Conservation (phyloP, 2,797 vertebrate genomes). For the Cyprinodon diabolis region DNA sequence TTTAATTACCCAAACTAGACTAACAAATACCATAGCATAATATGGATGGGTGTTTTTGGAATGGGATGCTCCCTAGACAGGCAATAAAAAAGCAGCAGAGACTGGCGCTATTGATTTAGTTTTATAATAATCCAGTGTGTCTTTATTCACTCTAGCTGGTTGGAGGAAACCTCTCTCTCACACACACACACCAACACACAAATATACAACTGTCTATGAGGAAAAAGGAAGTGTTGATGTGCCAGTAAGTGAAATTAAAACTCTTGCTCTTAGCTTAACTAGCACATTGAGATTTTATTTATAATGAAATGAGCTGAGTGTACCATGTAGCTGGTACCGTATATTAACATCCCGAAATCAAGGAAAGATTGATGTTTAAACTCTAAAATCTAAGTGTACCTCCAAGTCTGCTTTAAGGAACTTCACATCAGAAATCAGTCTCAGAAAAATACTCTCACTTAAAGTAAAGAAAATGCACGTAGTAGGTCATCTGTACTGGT, state of each 20-base stretch:
- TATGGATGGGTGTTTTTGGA: slow-evolving; percentile 61
- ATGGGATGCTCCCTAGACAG: slow-evolving; percentile 63
- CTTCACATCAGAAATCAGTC: too few species aligned
- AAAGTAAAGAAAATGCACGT: too few species aligned
- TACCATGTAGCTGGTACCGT: slow-evolving; percentile 55
- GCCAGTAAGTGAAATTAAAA: slow-evolving; percentile 85
- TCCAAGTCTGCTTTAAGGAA: too few species aligned
- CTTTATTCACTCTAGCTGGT: slow-evolving; percentile 66
- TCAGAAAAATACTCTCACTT: too few species aligned
- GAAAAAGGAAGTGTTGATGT: slow-evolving; percentile 81
- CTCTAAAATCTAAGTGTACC: not conserved
- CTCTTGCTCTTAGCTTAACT: slow-evolving; percentile 85
- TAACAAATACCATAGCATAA: slow-evolving; percentile 62
- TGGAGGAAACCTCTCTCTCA: slow-evolving; percentile 43
- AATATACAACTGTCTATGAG: slow-evolving; percentile 62
- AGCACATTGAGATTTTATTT: slow-evolving; percentile 86
- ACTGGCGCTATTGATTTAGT: slow-evolving; percentile 75
- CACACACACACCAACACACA: not conserved
- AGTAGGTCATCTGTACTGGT: too few species aligned
- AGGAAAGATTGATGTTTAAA: not conserved
- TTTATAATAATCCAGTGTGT: slow-evolving; percentile 74
- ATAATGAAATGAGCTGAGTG: slow-evolving; percentile 85
- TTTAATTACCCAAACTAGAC: slow-evolving; percentile 57
- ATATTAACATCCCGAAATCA: slow-evolving; percentile 80
- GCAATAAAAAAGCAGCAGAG: slow-evolving; percentile 75